Conservation (phyloP, 2,888 invertebrate species). For the Polydrusus pterygomalis region DNA sequence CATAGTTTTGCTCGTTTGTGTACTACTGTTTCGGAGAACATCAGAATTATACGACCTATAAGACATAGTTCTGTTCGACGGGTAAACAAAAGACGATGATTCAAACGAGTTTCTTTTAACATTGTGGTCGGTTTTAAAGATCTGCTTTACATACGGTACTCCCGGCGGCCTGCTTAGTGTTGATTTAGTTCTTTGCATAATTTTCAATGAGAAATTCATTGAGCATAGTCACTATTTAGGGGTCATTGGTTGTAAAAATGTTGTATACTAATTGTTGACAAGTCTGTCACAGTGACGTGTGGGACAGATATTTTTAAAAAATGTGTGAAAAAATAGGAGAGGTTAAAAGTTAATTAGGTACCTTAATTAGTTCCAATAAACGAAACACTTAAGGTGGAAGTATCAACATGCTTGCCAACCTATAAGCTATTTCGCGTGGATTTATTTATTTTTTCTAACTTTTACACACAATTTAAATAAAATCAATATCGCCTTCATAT, state of each 20-base stretch:
- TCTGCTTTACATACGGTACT: slow-evolving; percentile 37
- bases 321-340: background rate
- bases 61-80: slow-evolving; percentile 48
- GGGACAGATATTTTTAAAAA: background rate
- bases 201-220: slow-evolving; percentile 46
- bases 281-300: slow-evolving; percentile 7
- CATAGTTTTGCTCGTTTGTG: slow-evolving; percentile 78
- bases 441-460: too few species aligned
- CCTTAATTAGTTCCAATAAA: too few species aligned
- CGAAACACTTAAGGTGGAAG: too few species aligned
- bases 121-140: slow-evolving; percentile 31
- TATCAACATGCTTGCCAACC: too few species aligned
- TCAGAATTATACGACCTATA: slow-evolving; percentile 42
- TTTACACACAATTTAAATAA: too few species aligned
- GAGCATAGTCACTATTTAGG: slow-evolving; percentile 31
- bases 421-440: too few species aligned
- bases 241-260: slow-evolving; percentile 34
- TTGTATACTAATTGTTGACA: slow-evolving; percentile 22
- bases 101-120: slow-evolving; percentile 40
- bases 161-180: slow-evolving; percentile 40
- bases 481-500: too few species aligned
- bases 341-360: background rate
- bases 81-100: slow-evolving; percentile 55
- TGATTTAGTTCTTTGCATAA: slow-evolving; percentile 49
- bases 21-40: slow-evolving; percentile 41